A percentile compares a stretch with the other conserved stretches of the same genome.
These are phyloP conservation scores for Cephus nigrinus DNA, from an alignment of 2,888 invertebrate genomes.

Conservation along the genomic window DNA sequence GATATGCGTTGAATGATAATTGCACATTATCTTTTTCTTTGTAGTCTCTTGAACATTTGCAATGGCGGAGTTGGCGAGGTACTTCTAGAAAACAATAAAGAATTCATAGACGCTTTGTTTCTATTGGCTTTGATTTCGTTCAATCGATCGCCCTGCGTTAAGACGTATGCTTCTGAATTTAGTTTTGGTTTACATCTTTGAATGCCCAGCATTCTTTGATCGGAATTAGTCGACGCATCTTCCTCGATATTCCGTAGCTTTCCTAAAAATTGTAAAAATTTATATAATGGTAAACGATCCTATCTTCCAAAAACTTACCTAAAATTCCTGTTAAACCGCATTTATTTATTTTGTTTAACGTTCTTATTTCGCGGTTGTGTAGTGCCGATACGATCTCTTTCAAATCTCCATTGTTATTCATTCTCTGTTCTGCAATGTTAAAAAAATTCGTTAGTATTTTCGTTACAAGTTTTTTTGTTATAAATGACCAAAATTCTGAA, in stretches of 20 bases:
- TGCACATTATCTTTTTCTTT: conserved; percentile 10
- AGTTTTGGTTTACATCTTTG: conserved; percentile 6
- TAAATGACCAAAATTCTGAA: neutral
- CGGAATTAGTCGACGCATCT: neutral
- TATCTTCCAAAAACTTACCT: conserved; percentile 2
- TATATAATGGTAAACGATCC: neutral
- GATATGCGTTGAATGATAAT: neutral
- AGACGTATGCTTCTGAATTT: neutral
- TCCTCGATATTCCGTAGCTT: conserved; percentile 10
- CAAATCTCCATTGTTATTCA: neutral
- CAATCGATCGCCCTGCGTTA: conserved; percentile 41
- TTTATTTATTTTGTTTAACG: conserved; percentile 10
- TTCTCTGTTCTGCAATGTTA: neutral
- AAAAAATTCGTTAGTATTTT: neutral
- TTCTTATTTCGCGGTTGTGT: neutral
- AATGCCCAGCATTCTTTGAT: neutral
- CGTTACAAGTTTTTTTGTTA: neutral
- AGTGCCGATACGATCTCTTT: neutral
- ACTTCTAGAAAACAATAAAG: conserved; percentile 9
- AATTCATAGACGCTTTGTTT: conserved; percentile 19
- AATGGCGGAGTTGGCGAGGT: neutral
- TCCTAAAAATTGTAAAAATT: conserved; percentile 5
- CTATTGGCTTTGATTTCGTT: conserved; percentile 41
- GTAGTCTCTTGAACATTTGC: conserved; percentile 6
- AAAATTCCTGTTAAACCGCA: conserved; percentile 16